phyloP scores from a whole-genome alignment of 2,113 vertebrate species.

The Prunella himalayana region DNA sequence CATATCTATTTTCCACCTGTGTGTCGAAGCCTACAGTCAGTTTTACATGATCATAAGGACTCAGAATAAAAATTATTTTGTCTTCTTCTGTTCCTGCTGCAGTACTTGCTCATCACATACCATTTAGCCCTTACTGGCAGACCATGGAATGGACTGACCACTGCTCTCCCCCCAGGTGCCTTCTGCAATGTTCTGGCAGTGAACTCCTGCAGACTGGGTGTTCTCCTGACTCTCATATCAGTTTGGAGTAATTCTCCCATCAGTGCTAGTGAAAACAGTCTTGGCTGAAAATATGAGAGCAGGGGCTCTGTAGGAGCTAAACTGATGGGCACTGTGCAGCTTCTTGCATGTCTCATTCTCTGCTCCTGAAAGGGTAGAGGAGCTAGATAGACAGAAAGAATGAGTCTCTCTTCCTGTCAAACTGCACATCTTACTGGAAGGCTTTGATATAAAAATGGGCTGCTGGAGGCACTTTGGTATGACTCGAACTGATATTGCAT shows the following conservation, averaged over 20 bases:
- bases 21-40: not conserved
- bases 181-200: not conserved
- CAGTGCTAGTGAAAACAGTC: not conserved
- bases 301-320: not conserved
- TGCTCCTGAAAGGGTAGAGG: not conserved
- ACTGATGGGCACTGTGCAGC: not conserved
- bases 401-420: not conserved
- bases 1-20: not conserved
- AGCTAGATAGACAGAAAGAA: not conserved
- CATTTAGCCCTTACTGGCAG: not conserved
- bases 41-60: not conserved
- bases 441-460: not conserved
- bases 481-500: not conserved
- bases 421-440: not conserved
- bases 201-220: accelerated
- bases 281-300: not conserved
- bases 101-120: not conserved
- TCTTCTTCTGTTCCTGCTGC: not conserved
- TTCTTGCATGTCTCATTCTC: not conserved
- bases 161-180: not conserved
- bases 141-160: not conserved
- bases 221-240: not conserved
- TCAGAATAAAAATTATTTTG: not conserved
- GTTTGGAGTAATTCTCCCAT: not conserved
- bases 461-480: not conserved